Conservation (phyloP, 2,113 vertebrate genomes). For the Notechis scutatus region DNA sequence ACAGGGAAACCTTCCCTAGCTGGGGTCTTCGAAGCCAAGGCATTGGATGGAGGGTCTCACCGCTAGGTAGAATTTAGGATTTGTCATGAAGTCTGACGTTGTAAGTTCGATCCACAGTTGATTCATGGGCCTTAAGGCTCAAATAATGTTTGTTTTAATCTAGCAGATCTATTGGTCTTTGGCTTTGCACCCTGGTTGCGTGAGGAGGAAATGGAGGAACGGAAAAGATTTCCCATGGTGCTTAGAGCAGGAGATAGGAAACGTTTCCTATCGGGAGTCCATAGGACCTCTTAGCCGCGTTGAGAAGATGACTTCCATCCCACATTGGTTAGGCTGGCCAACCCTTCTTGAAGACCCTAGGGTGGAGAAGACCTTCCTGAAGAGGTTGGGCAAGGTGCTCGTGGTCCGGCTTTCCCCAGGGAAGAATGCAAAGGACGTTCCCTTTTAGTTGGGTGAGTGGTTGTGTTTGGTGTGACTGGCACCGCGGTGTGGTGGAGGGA, state of each 20-base stretch:
- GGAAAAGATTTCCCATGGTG: background rate
- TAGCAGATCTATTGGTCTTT: background rate
- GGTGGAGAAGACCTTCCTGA: background rate
- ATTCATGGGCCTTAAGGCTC: background rate
- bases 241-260: background rate
- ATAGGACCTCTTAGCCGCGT: background rate
- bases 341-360: background rate
- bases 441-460: background rate
- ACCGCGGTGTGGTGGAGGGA: background rate
- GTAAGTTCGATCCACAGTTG: background rate
- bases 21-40: conserved; percentile 61
- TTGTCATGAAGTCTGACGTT: background rate
- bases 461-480: background rate
- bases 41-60: background rate
- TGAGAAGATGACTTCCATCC: background rate
- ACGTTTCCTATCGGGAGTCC: background rate
- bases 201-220: background rate
- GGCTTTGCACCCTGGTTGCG: background rate
- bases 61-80: background rate
- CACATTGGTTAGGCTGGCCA: background rate
- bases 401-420: background rate
- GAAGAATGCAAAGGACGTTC: background rate
- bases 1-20: conserved; percentile 38
- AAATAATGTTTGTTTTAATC: background rate
- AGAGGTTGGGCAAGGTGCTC: background rate